phyloP scores from a whole-genome alignment of 2,113 vertebrate genomes.

The Odocoileus virginianus region DNA sequence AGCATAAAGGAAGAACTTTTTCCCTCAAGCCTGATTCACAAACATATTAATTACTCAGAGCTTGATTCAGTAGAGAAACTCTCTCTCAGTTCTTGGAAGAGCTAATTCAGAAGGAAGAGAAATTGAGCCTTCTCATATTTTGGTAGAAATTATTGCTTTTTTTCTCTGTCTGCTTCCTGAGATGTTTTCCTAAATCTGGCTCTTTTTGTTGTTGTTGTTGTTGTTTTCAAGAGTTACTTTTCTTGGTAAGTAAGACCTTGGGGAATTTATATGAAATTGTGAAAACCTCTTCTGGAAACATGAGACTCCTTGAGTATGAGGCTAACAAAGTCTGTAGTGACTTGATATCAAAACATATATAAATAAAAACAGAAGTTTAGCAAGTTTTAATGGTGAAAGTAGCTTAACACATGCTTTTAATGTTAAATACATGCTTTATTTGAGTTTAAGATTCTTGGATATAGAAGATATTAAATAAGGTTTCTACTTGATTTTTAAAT shows the following conservation, averaged over 20 bases:
- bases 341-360: conserved; percentile 42
- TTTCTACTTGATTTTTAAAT: conserved; percentile 6
- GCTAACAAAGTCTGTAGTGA: conserved; percentile 35
- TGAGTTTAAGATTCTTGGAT: conserved; percentile 21
- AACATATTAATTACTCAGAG: conserved; percentile 53
- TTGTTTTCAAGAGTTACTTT: conserved; percentile 46
- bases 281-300: conserved; percentile 65
- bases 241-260: conserved; percentile 9
- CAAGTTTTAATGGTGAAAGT: conserved; percentile 37
- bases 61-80: conserved; percentile 34
- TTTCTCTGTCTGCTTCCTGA: conserved; percentile 50
- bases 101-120: conserved; percentile 46
- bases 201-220: conserved; percentile 64
- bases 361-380: conserved; percentile 63
- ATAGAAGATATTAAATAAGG: conserved; percentile 21
- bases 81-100: background rate
- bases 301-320: conserved; percentile 22
- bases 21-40: conserved; percentile 36
- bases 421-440: conserved; percentile 24
- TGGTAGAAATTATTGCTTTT: conserved; percentile 1
- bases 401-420: background rate
- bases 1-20: conserved; percentile 12
- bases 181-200: conserved; percentile 68
- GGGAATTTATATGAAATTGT: conserved; percentile 58
- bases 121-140: background rate